Evolutionary conservation across 2,797 vertebrate species (phyloP), one percentile per base, ranked within the genome.

Genomic region (Linurgus olivaceus): DNA sequence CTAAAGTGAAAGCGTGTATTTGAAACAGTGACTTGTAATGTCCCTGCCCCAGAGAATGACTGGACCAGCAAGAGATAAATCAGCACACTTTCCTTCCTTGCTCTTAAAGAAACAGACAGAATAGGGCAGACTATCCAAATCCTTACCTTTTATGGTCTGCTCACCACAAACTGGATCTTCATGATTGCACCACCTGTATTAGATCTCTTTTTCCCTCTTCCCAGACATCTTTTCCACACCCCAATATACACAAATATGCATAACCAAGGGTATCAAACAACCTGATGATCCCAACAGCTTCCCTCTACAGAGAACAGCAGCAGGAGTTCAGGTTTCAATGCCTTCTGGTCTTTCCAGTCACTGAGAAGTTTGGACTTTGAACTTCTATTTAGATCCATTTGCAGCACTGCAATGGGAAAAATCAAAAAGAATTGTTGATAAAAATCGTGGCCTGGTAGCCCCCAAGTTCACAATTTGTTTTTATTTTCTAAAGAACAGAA

Each of bases 21-120:
- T 96, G 89, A 94, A 91, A 82, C 7, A 63, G 50, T 70, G 61
- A 68, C 72, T 88, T 94, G 54, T 81, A 93, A 88, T 84, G 44
- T 62, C 88, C 61, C 57, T 87, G 50, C 52, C 80, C 55, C 63
- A 83, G 62, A 89, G 62, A 62, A 91, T 37, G 62, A 78, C 8
- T 21, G 71, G 85, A 86, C 33, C 58, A 94, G 28, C 51, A 88
- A 80, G 47, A 88, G 58, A 86, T 28, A 93, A 93, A 86, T 75
- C 50, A 81, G 37, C 2, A 2, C 11, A 37, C 25, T 74, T 85
- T 85, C 31, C 8, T 62, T 40, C 11, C 25, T 54, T 48, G 5
- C 9, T 40, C 45, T 44, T 54, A 62, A 12, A 84, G 47, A 71
- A 93, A 81, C 15, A 84, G 7, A 16, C 12, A 55, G 58, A 86